phyloP scores from a whole-genome alignment of 2,797 vertebrate genomes.

The Lateolabrax maculatus region DNA sequence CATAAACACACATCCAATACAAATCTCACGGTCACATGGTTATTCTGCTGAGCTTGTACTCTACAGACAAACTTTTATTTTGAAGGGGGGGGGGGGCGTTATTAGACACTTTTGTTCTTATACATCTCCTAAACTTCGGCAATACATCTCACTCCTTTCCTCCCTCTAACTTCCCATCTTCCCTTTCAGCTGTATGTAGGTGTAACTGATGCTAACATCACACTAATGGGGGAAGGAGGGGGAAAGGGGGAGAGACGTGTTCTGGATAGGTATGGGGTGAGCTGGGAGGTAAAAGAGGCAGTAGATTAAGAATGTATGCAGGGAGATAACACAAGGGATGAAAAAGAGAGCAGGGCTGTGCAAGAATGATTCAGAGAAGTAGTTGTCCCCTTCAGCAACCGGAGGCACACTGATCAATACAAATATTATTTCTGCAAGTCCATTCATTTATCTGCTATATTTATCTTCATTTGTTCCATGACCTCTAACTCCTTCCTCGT shows the following conservation, averaged over 20 bases:
- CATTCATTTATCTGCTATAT: conserved; percentile 37
- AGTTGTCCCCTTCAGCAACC: conserved; percentile 35
- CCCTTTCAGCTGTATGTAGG: conserved; percentile 15
- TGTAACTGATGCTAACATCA: conserved; percentile 56
- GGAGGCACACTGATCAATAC: conserved; percentile 54
- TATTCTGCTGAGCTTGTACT: conserved; percentile 13
- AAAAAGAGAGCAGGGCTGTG: conserved; percentile 13
- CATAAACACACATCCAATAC: background rate
- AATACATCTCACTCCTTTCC: conserved; percentile 16
- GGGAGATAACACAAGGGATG: conserved; percentile 40
- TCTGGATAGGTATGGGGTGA: conserved; percentile 38
- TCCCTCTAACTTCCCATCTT: conserved; percentile 5
- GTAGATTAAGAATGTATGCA: conserved; percentile 38
- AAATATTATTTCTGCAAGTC: conserved; percentile 54
- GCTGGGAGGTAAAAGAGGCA: conserved; percentile 32
- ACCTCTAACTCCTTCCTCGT: conserved; percentile 4
- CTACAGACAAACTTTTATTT: conserved; percentile 13
- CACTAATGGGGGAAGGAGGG: conserved; percentile 36
- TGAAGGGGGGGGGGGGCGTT: too few relatives aligned
- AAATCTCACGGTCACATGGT: background rate
- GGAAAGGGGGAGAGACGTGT: background rate
- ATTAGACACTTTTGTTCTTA: conserved; percentile 19
- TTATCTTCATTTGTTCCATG: conserved; percentile 41
- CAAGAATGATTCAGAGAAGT: conserved; percentile 47
- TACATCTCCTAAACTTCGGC: conserved; percentile 33